These are phyloP conservation scores for Drosophila simulans DNA, from an alignment of 1,140 invertebrate species.

Conservation along the genomic window DNA sequence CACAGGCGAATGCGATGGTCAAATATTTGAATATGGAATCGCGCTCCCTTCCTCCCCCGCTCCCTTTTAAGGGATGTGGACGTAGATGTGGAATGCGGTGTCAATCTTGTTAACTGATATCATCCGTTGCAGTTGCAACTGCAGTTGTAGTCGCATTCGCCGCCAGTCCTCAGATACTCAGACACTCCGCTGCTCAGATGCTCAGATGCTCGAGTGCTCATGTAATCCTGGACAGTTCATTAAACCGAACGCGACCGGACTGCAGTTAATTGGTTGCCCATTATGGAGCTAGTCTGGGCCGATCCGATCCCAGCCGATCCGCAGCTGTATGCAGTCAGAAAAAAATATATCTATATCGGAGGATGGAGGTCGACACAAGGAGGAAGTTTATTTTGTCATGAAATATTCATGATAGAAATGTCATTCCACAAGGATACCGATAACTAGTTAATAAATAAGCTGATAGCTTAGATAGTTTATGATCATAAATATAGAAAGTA, in stretches of 20 bases:
- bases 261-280: conserved; percentile 50
- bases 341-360: not conserved
- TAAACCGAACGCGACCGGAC: conserved; percentile 46
- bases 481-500: too few species aligned
- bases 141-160: not conserved
- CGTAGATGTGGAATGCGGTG: conserved; percentile 35
- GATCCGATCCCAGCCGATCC: conserved; percentile 24
- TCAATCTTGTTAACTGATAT: conserved; percentile 53
- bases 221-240: conserved; percentile 53
- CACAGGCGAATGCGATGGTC: conserved; percentile 60
- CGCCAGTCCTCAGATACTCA: not conserved
- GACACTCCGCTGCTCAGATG: conserved; percentile 7
- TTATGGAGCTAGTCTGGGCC: conserved; percentile 41
- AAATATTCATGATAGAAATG: too few species aligned
- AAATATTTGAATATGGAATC: conserved; percentile 65
- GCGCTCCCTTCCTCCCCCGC: not conserved
- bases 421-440: too few species aligned
- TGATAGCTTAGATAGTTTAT: too few species aligned
- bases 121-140: conserved; percentile 10
- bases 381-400: too few species aligned
- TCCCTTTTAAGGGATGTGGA: conserved; percentile 1
- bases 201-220: conserved; percentile 10
- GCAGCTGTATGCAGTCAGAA: conserved; percentile 17
- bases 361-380: not conserved
- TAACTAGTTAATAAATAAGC: too few species aligned